These are phyloP conservation scores for Melitaea athalia DNA, from an alignment of 2,888 invertebrate species.

Conservation along the genomic window DNA sequence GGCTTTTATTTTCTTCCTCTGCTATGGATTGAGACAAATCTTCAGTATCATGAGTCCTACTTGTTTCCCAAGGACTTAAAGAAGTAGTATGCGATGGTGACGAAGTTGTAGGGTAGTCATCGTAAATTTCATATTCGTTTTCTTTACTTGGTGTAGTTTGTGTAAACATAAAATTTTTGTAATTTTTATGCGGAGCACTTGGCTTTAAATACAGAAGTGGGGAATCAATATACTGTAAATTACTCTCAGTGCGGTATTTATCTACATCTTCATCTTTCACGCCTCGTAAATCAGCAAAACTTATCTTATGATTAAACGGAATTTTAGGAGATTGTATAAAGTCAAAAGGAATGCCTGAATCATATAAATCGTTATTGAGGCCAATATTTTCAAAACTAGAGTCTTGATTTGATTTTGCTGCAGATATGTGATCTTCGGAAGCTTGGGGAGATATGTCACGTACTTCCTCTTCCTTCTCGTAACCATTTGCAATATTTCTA, in stretches of 20 bases:
- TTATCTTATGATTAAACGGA: constrained; percentile 60
- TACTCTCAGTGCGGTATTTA: constrained; percentile 71
- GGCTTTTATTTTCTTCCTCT: constrained; percentile 62
- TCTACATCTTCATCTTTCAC: constrained; percentile 71
- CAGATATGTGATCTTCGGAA: constrained; percentile 72
- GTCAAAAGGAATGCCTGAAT: constrained; percentile 56
- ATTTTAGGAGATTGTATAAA: constrained; percentile 52
- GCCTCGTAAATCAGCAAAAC: constrained; percentile 72
- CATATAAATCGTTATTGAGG: constrained; percentile 65
- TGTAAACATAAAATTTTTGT: constrained; percentile 66
- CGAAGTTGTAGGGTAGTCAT: constrained; percentile 62
- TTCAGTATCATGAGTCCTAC: constrained; percentile 56
- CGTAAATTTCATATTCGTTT: constrained; percentile 73
- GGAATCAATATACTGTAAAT: constrained; percentile 81
- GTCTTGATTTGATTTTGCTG: constrained; percentile 68
- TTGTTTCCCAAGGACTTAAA: constrained; percentile 59
- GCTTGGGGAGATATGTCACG: constrained; percentile 61
- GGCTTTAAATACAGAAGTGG: constrained; percentile 81
- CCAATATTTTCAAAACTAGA: constrained; percentile 75
- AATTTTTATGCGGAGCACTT: constrained; percentile 80
- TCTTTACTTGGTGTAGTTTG: constrained; percentile 57
- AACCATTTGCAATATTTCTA: constrained; percentile 69
- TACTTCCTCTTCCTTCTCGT: constrained; percentile 62
- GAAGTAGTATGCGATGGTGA: constrained; percentile 49
- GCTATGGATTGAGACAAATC: constrained; percentile 49